A percentile compares a stretch with the other conserved stretches of the same genome.
Conservation (phyloP, 2,113 vertebrate species). For the Bagarius yarrelli region DNA sequence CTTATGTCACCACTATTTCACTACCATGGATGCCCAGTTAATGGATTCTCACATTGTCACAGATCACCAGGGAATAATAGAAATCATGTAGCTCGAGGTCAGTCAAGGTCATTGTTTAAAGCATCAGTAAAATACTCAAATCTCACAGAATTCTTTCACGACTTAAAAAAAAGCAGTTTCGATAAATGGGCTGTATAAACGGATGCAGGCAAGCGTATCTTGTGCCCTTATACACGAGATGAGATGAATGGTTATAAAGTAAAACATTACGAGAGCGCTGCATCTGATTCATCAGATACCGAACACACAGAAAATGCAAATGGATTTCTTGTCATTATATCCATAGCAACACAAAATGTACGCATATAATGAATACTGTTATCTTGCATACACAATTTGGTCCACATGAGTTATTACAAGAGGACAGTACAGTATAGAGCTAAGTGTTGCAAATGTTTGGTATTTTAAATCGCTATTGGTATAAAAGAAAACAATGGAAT, state of each 20-base stretch:
- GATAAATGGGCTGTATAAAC: neutral
- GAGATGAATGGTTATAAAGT: neutral
- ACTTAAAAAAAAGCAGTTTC: neutral
- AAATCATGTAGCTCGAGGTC: conserved; percentile 13
- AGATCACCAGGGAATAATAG: conserved; percentile 25
- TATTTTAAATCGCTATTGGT: neutral
- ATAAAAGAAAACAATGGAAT: neutral
- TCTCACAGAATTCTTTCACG: too few species aligned
- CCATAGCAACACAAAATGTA: conserved; percentile 11
- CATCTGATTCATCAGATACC: neutral
- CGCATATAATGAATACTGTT: neutral
- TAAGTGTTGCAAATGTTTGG: neutral
- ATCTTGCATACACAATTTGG: neutral
- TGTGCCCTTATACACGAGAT: neutral
- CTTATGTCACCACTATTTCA: neutral
- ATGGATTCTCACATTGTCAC: conserved; percentile 15
- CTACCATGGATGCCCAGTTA: conserved; percentile 1
- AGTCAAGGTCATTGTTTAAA: conserved; percentile 32
- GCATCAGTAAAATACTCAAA: neutral
- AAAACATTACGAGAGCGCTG: neutral
- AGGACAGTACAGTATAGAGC: neutral
- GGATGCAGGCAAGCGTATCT: neutral
- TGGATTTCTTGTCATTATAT: neutral
- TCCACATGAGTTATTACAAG: conserved; percentile 49
- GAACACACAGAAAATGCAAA: neutral